Evolutionary conservation across 2,797 vertebrate genomes (phyloP).

Genomic region (Apodemus agrarius): DNA sequence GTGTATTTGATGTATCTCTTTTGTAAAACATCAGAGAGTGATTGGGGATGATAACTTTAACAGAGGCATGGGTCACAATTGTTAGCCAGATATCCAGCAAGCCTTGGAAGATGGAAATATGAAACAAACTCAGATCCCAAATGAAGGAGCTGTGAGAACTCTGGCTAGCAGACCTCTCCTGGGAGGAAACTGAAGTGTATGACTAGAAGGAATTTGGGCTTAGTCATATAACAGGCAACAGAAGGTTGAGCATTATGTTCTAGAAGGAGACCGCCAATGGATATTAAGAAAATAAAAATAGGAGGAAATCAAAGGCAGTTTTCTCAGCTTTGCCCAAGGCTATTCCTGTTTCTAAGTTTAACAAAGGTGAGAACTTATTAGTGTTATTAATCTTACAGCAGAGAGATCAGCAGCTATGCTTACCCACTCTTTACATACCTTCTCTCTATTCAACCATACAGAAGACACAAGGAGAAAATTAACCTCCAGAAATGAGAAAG

Average conservation of each 20-base stretch:
- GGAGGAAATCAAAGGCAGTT: constrained; percentile 7
- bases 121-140: neutral
- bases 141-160: neutral
- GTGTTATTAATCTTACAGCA: constrained; percentile 63
- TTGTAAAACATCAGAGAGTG: neutral
- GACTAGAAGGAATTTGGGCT: neutral
- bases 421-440: neutral
- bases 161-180: neutral
- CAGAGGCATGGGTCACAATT: neutral
- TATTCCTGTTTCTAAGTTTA: constrained; percentile 42
- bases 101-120: neutral
- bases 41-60: neutral
- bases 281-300: constrained; percentile 48
- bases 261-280: constrained; percentile 28
- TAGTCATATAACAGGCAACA: neutral
- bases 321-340: constrained; percentile 56
- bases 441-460: constrained; percentile 21
- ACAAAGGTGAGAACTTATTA: constrained; percentile 51
- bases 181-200: neutral
- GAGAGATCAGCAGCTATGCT: constrained; percentile 25
- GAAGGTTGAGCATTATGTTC: neutral
- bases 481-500: constrained; percentile 64
- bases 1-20: neutral
- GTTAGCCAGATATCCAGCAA: neutral
- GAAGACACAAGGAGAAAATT: constrained; percentile 54